A percentile compares a stretch with the other conserved stretches of the same genome.
Evolutionary conservation across 2,113 vertebrate genomes (phyloP).

Genomic region (Nyctibius bracteatus): DNA sequence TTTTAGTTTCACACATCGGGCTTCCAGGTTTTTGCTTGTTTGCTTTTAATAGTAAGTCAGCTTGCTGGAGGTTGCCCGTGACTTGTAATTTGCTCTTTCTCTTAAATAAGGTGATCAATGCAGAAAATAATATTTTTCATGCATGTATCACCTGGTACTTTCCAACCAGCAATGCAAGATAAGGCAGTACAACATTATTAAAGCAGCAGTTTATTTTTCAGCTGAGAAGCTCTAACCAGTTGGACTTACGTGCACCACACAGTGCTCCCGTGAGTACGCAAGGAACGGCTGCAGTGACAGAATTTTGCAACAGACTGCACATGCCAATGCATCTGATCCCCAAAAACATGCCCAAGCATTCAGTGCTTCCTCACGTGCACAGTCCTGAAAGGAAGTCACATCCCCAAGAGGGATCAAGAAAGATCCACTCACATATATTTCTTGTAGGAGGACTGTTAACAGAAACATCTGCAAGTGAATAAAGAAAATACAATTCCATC

Average conservation of each 20-base stretch:
- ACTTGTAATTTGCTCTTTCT: background rate
- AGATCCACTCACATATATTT: background rate
- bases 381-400: background rate
- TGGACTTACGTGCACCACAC: rapidly evolving
- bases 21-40: background rate
- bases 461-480: background rate
- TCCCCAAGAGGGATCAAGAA: background rate
- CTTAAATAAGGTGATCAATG: background rate
- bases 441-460: background rate
- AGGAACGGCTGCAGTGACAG: background rate
- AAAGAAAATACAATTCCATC: background rate
- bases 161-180: background rate
- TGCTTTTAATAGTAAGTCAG: background rate
- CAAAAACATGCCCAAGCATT: background rate
- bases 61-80: background rate
- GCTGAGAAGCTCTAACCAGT: background rate
- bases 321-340: background rate
- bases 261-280: background rate
- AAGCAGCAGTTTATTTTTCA: background rate
- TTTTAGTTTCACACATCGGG: background rate
- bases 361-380: background rate
- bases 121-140: background rate
- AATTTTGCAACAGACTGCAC: background rate
- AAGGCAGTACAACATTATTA: background rate
- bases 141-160: background rate